Evolutionary conservation across 2,113 vertebrate genomes (phyloP).

Genomic region (Myanophis thanlyinensis): DNA sequence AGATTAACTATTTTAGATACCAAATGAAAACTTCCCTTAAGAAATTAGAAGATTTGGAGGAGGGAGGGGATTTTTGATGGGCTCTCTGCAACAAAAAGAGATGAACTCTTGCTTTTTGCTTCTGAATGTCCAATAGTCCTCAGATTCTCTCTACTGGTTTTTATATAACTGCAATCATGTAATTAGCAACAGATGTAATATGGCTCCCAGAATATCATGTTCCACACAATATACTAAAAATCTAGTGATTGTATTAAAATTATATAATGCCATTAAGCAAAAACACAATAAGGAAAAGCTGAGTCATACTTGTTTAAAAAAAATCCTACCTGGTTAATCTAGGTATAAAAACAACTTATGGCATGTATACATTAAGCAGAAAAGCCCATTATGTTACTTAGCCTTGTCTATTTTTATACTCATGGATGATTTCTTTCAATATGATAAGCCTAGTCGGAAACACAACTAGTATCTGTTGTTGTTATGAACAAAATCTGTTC

Average conservation of each 20-base stretch:
- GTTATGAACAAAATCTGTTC: not conserved
- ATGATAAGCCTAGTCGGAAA: constrained; percentile 4
- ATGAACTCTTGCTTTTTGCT: not conserved
- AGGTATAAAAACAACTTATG: constrained; percentile 12
- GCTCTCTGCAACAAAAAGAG: not conserved
- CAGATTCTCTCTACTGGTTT: not conserved
- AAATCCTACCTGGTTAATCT: not conserved
- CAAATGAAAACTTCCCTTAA: not conserved
- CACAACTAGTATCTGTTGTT: not conserved
- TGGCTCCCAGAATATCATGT: not conserved
- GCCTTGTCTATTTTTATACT: not conserved
- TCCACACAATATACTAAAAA: not conserved
- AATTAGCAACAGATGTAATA: not conserved
- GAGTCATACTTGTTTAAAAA: not conserved
- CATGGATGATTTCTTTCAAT: not conserved
- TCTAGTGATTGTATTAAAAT: not conserved
- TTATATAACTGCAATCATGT: not conserved
- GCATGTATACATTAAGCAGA: not conserved
- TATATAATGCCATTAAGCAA: not conserved
- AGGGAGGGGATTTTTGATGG: not conserved
- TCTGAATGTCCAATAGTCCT: not conserved
- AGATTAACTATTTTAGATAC: not conserved
- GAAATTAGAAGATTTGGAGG: not conserved
- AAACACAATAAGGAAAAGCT: not conserved
- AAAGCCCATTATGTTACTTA: not conserved